A percentile compares a stretch with the other conserved stretches of the same genome.
These are phyloP conservation scores for Paragorgia papillata DNA, from an alignment of 92 coral and sea anemone species.

Conservation along the genomic window DNA sequence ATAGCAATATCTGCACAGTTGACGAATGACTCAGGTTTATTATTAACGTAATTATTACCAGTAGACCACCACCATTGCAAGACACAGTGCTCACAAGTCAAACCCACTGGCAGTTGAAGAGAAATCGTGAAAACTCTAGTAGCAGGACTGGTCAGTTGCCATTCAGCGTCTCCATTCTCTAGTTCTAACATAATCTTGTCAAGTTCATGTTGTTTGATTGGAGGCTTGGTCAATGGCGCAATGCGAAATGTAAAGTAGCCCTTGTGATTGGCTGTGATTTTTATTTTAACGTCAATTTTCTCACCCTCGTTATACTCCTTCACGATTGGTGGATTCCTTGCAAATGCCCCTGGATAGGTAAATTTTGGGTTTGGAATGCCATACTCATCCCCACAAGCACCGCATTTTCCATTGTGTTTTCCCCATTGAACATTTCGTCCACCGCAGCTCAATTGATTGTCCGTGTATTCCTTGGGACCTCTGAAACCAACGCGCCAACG, in stretches of 20 bases:
- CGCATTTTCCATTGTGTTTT: slow-evolving; percentile 53
- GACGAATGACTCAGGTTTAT: too few relatives aligned
- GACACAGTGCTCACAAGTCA: slow-evolving; percentile 69
- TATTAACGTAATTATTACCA: slow-evolving; percentile 67
- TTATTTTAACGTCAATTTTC: slow-evolving; percentile 10
- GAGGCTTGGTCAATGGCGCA: neutral
- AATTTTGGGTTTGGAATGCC: neutral
- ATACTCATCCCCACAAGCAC: slow-evolving; percentile 37
- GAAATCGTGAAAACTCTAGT: slow-evolving; percentile 29
- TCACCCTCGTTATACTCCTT: slow-evolving; percentile 60
- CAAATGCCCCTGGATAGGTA: neutral
- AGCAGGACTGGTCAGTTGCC: neutral
- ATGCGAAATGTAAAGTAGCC: slow-evolving; percentile 6
- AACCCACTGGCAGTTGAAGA: slow-evolving; percentile 53
- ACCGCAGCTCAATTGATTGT: slow-evolving; percentile 76
- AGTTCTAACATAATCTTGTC: slow-evolving; percentile 23
- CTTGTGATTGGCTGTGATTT: slow-evolving; percentile 4
- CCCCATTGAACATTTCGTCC: slow-evolving; percentile 66
- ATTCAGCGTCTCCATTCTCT: slow-evolving; percentile 31
- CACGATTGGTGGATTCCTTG: slow-evolving; percentile 6
- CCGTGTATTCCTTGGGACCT: slow-evolving; percentile 55
- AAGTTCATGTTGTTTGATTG: neutral
- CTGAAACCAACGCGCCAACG: slow-evolving; percentile 68
- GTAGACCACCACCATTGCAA: slow-evolving; percentile 70
- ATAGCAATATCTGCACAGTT: too few relatives aligned